Evolutionary conservation across 23 tunicate genomes (phyloP), one percentile per base, ranked within the genome.

Genomic region (Oikopleura dioica): DNA sequence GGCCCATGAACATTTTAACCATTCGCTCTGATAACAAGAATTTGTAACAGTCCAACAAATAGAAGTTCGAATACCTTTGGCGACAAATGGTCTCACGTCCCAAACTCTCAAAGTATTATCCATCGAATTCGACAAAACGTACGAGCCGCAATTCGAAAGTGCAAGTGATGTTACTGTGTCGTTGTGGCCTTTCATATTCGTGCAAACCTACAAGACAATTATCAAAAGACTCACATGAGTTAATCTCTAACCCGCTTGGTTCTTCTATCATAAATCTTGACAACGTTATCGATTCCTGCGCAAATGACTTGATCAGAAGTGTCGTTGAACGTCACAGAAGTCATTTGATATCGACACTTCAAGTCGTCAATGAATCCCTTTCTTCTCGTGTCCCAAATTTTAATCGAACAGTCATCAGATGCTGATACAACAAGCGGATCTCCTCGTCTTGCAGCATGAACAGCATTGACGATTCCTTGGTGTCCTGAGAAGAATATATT

Each of bases 51-150:
- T n/a, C n/a, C n/a, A n/a, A n/a, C n/a, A n/a, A n/a, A n/a, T n/a
- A n/a, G n/a, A n/a, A n/a, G n/a, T n/a, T n/a, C n/a, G n/a, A n/a
- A n/a, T n/a, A n/a, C n/a, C n/a, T 24, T 67, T 50, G 28, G 96
- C 89, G 1, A 89, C 89, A 80, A 79, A 89, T 0, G 96, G 96
- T 38, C 96, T 75, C 21, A 89, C 69, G 37, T 89, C 96, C 96
- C 96, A 89, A 67, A 69, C 58, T 38, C 96, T 76, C 81, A 89
- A 38, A 1, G 96, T 89, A 59, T 77, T 55, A 77, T 89, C 96
- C 96, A 89, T 89, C n/a, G 96, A 79, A 80, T 89, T 89, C 35
- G 96, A 89, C 35, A 89, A 69, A 35, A 82, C 68, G 36, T 77
- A 80, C 0, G 83, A 69, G 1, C 96, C 96, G 75, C 84, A 84